These are phyloP conservation scores for Drosophila pseudotalamancana DNA, from an alignment of 2,888 invertebrate species.

Conservation along the genomic window DNA sequence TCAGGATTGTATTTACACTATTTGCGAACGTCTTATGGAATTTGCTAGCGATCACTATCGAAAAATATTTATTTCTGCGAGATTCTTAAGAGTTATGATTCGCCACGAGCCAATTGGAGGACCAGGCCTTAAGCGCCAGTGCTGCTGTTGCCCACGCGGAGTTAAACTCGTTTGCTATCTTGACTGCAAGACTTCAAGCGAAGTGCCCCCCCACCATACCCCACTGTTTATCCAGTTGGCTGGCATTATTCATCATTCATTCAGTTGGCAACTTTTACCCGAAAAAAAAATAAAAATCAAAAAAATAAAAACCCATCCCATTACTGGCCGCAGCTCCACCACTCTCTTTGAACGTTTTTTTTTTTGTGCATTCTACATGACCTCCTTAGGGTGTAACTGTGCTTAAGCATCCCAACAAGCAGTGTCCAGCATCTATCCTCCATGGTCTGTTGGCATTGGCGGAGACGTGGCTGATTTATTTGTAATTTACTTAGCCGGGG, in stretches of 20 bases:
- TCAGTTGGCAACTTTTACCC: slow-evolving; percentile 55
- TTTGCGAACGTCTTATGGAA: not conserved
- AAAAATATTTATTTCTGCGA: slow-evolving; percentile 4
- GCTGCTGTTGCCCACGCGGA: slow-evolving; percentile 45
- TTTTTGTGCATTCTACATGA: slow-evolving; percentile 52
- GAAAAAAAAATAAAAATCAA: slow-evolving; percentile 7
- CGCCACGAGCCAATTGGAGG: slow-evolving; percentile 66
- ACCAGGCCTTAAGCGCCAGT: slow-evolving; percentile 19
- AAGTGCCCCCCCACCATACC: not conserved
- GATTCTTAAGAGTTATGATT: slow-evolving; percentile 63
- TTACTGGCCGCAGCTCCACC: slow-evolving; percentile 24
- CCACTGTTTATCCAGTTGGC: not conserved
- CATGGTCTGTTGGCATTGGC: slow-evolving; percentile 16
- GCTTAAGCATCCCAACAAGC: slow-evolving; percentile 59
- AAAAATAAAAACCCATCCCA: slow-evolving; percentile 44
- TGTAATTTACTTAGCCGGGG: slow-evolving; percentile 50
- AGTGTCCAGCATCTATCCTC: slow-evolving; percentile 13
- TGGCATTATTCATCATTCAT: slow-evolving; percentile 42
- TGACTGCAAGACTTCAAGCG: slow-evolving; percentile 13
- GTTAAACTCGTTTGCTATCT: slow-evolving; percentile 48
- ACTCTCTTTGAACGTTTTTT: not conserved
- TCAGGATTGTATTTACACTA: not conserved
- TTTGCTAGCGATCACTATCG: slow-evolving; percentile 19
- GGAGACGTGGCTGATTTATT: slow-evolving; percentile 54
- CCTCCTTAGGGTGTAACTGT: slow-evolving; percentile 76